Evolutionary conservation across 2,888 invertebrate genomes (phyloP).

Genomic region (Mongoloraphidia duomilia): DNA sequence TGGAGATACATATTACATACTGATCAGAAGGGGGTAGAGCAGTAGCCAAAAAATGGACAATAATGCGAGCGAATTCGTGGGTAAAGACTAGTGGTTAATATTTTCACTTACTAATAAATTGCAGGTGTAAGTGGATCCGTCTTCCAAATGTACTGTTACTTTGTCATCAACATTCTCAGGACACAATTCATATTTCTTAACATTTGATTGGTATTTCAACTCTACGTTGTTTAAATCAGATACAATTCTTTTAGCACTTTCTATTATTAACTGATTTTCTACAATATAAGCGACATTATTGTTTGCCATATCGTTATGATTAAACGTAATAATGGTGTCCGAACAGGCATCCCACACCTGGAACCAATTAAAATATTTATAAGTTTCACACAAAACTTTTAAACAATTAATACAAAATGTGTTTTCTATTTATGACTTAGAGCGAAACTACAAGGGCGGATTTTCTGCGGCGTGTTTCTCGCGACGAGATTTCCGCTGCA

Average conservation of each 20-base stretch:
- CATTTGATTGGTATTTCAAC: constrained; percentile 53
- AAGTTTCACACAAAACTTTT: not conserved
- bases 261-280: constrained; percentile 80
- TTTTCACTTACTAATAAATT: constrained; percentile 48
- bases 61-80: too few relatives aligned
- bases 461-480: too few relatives aligned
- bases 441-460: too few relatives aligned
- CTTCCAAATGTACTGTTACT: constrained; percentile 41
- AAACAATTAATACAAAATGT: not conserved
- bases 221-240: constrained; percentile 41
- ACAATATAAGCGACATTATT: constrained; percentile 77
- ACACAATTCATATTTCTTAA: constrained; percentile 47
- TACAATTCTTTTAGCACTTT: constrained; percentile 50
- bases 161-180: constrained; percentile 22
- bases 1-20: not conserved
- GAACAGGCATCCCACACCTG: constrained; percentile 92
- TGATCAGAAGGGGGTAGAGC: not conserved
- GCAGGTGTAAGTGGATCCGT: constrained; percentile 48
- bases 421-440: too few relatives aligned
- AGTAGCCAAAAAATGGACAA: too few relatives aligned
- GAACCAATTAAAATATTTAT: constrained; percentile 12
- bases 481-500: too few relatives aligned
- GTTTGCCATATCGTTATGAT: constrained; percentile 51
- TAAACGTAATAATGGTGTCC: constrained; percentile 77
- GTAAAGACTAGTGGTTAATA: too few relatives aligned